Base-by-base conservation (phyloP, 2,113 vertebrate genomes). In the Lipotes vexillifer region DNA sequence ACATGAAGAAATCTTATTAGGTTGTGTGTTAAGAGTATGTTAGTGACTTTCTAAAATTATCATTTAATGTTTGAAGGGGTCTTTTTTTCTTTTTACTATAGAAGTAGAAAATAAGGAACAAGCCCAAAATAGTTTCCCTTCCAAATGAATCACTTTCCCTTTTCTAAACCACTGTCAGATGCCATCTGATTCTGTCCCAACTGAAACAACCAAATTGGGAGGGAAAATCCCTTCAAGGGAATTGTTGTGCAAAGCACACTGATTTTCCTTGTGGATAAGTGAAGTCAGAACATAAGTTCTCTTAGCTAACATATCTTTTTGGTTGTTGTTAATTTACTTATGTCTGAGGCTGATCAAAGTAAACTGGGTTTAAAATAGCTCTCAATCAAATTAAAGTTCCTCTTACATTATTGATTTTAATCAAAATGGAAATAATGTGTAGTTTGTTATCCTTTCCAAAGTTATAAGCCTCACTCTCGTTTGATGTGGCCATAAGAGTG, bases 331-430 rank as follows among this genome's bases (percentile, higher is more conserved):
- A 68, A 96, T 93, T 95, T 78, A 90, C 55, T 95, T 96, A 61
- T 17, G 20, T 94, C 69, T 90, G n/a, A 93, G 29, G 31, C 44
- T 82, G 18, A 96, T 97, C 52, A 95, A 82, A 96, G 15, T 83
- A 59, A 65, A 69, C 46, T 36, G 3, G 75, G 20, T 65, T 90
- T 94, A 81, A 94, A 94, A 90, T 15, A 88, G 17, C 74, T 88
- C 36, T 92, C 77, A 65, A 84, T 82, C 33, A 85, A 90, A 90
- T 44, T 78, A 18, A 41, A 69, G 27, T 97, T 97, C 52, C 69
- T 95, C 55, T 96, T 86, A 69, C 8, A 33, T 94, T 90, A 87
- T 15, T 89, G 31, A 84, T 92, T 93, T 92, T 80, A 88, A 97
- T 91, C 69, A 94, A 83, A 96, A 71, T 90, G 38, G 33, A 93